Base-by-base conservation (phyloP, 2,888 invertebrate genomes). In the Ganaspis brasiliensis region DNA sequence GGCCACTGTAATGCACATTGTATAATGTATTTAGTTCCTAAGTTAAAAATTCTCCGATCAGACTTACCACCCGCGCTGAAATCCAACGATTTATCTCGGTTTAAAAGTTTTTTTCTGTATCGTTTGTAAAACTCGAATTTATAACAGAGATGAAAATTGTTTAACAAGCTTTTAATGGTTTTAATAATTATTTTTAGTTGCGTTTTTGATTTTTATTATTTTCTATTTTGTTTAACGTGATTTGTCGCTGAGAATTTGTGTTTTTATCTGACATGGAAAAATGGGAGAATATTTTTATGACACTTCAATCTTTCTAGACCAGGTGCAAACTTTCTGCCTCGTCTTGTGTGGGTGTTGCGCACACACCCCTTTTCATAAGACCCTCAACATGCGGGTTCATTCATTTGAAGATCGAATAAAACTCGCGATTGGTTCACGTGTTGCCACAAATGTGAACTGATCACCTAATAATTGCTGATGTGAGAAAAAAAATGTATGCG, bases 301-400 rank as follows among this genome's bases (percentile, higher is more conserved):
- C 45, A 67, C 78, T 77, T 73, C 74, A 79, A 77, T 80, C 71
- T 76, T 74, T 77, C 72, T 74, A 31, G 77, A 57, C 87, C 88
- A 88, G 88, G 88, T 88, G 88, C 85, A 83, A 75, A 78, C 80
- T 79, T 81, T 79, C 82, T 78, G 61, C 76, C 74, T 59, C 76
- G 75, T 76, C 78, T 84, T 87, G 88, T 88, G 89, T 82, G 88
- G 87, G 88, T 86, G 89, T 85, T 76, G 78, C 24, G n/a, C 26
- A 45, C 45, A 87, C 79, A 74, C 83, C 81, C 84, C 87, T 88
- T 82, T 81, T 81, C 86, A 86, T 88, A 84, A 81, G 82, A 75
- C 81, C 82, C 81, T 80, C 75, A 72, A 74, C 82, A 89, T 89
- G 88, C 89, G 89, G 89, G 89, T 80, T 81, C 77, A 89, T 89